phyloP scores from a whole-genome alignment of 1,140 invertebrate species.

The Bombus sylvicola region DNA sequence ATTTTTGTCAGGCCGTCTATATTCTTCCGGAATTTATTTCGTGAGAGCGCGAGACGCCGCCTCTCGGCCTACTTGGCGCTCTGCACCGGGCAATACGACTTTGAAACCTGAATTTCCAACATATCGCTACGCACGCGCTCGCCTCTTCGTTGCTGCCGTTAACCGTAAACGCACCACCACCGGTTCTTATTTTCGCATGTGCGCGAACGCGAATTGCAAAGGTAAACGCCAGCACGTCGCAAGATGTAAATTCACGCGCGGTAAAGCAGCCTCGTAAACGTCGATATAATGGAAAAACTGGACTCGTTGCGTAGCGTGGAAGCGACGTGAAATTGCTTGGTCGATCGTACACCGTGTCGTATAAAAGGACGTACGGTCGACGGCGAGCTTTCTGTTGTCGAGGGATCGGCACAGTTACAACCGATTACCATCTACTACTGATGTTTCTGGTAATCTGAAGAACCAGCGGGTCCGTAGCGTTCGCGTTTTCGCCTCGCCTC shows the following conservation, averaged over 20 bases:
- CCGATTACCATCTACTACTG: no score
- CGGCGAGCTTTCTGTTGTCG: no score
- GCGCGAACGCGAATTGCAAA: background rate
- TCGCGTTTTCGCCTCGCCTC: background rate
- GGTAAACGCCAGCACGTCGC: background rate
- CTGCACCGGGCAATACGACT: background rate
- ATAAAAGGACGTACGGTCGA: no score
- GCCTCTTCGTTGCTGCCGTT: no score
- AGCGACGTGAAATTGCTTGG: background rate
- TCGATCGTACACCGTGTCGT: no score
- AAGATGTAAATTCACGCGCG: background rate
- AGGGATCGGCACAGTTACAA: no score
- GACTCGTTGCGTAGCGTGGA: background rate
- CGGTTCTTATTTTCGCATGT: background rate
- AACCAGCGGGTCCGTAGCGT: no score
- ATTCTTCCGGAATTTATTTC: conserved; percentile 58
- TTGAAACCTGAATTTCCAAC: no score
- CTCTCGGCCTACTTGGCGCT: background rate
- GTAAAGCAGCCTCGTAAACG: conserved; percentile 11
- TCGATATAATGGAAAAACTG: background rate
- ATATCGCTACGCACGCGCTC: no score
- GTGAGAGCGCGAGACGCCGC: conserved; percentile 24
- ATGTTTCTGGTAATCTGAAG: no score
- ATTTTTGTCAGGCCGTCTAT: conserved; percentile 64
- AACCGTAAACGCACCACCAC: no score